Conservation (phyloP, 2,888 invertebrate species). For the Mesoligia furuncula region DNA sequence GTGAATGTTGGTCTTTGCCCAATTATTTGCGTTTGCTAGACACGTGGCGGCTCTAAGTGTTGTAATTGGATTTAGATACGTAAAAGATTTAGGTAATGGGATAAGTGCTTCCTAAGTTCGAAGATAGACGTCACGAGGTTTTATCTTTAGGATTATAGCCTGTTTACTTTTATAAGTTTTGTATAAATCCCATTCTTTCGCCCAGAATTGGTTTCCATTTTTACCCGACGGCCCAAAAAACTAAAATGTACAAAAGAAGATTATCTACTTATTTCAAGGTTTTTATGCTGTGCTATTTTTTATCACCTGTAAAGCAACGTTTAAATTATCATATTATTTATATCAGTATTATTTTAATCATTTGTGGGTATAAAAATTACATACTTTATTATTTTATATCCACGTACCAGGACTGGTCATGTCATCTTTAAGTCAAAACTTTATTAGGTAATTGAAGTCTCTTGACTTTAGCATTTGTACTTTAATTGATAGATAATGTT, state of each 20-base stretch:
- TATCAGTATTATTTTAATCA: neutral
- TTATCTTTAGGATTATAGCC: neutral
- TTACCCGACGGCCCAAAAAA: neutral
- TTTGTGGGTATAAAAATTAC: neutral
- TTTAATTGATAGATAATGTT: neutral
- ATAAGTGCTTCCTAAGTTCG: constrained; percentile 37
- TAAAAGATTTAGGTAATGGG: constrained; percentile 23
- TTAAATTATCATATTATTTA: neutral
- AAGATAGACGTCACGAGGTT: neutral
- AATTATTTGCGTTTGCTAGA: constrained; percentile 55
- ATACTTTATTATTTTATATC: neutral
- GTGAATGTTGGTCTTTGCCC: constrained; percentile 51
- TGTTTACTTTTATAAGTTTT: neutral
- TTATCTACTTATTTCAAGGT: neutral
- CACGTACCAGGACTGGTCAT: neutral
- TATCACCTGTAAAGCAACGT: too few species aligned
- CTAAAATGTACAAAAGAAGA: neutral
- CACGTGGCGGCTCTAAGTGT: constrained; percentile 32
- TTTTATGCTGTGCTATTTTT: neutral
- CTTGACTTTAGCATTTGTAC: neutral
- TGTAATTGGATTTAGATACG: too few species aligned
- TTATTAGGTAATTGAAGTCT: neutral
- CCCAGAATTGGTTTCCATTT: neutral
- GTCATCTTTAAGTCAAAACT: neutral
- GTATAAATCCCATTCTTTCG: neutral